A percentile compares a stretch with the other conserved stretches of the same genome.
Evolutionary conservation across 2,113 vertebrate genomes (phyloP).

Genomic region (Podilymbus podiceps): DNA sequence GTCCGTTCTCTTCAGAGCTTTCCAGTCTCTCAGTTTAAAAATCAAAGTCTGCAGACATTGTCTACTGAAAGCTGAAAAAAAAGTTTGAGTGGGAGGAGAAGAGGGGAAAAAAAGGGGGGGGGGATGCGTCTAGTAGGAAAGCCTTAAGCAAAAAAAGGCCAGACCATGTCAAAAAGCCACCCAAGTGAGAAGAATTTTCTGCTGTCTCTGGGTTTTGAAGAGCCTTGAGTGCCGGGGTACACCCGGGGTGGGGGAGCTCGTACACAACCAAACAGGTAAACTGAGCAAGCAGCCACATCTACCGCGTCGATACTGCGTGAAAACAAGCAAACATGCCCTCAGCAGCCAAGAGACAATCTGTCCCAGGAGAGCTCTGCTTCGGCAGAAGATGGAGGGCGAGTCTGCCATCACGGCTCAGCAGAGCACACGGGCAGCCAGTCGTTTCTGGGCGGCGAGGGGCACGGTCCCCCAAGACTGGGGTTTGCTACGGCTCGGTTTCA

Average conservation of each 20-base stretch:
- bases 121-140: constrained; percentile 8
- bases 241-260: neutral
- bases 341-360: neutral
- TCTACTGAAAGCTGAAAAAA: constrained; percentile 32
- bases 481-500: neutral
- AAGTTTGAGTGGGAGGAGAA: neutral
- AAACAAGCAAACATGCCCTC: neutral
- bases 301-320: accelerated
- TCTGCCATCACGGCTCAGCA: neutral
- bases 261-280: neutral
- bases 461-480: neutral
- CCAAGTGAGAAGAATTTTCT: constrained; percentile 23
- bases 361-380: neutral
- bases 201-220: constrained; percentile 22
- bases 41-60: constrained; percentile 22
- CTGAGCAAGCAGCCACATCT: neutral
- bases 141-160: constrained; percentile 18
- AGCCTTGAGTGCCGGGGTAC: neutral
- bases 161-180: constrained; percentile 39
- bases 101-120: neutral
- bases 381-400: neutral
- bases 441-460: neutral
- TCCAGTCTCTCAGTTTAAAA: constrained; percentile 25
- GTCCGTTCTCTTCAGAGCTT: constrained; percentile 49
- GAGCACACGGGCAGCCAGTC: neutral